A percentile compares a stretch with the other conserved stretches of the same genome.
Evolutionary conservation across 1,140 invertebrate species (phyloP).

Genomic region (Pinna nobilis): DNA sequence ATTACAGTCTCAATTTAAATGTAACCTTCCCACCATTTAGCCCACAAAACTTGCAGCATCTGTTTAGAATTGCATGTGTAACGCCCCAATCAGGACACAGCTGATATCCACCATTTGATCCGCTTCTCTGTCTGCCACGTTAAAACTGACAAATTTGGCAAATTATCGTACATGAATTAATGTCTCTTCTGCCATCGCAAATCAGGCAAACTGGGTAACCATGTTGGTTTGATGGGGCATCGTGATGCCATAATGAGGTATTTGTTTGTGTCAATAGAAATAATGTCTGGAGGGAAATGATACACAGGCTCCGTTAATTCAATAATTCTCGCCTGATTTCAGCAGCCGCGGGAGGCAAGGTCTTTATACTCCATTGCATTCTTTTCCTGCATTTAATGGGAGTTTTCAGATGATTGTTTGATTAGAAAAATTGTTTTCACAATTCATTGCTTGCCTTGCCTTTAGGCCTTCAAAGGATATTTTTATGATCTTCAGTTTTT

Average conservation of each 20-base stretch:
- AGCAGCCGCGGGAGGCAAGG: slow-evolving; percentile 3
- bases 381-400: slow-evolving; percentile 22
- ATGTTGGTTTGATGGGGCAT: slow-evolving; percentile 12
- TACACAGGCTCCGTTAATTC: slow-evolving; percentile 36
- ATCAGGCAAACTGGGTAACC: slow-evolving; percentile 5
- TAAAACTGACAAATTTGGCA: slow-evolving; percentile 35
- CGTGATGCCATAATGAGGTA: slow-evolving; percentile 38
- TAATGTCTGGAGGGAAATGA: not conserved
- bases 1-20: slow-evolving; percentile 39
- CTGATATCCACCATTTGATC: not conserved
- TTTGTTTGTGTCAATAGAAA: slow-evolving; percentile 12
- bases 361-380: slow-evolving; percentile 7
- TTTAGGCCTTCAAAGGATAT: slow-evolving; percentile 14
- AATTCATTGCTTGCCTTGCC: slow-evolving; percentile 14
- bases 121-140: not conserved
- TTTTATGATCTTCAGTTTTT: slow-evolving; percentile 13
- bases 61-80: slow-evolving; percentile 11
- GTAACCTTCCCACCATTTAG: slow-evolving; percentile 25
- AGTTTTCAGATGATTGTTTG: not conserved
- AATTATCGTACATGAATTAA: slow-evolving; percentile 39
- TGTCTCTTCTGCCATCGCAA: not conserved
- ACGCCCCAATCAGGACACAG: slow-evolving; percentile 18
- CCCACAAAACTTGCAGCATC: slow-evolving; percentile 28
- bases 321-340: slow-evolving; percentile 41
- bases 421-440: slow-evolving; percentile 17